phyloP scores from a whole-genome alignment of 2,797 vertebrate genomes.

The Sebastes hubbsi region DNA sequence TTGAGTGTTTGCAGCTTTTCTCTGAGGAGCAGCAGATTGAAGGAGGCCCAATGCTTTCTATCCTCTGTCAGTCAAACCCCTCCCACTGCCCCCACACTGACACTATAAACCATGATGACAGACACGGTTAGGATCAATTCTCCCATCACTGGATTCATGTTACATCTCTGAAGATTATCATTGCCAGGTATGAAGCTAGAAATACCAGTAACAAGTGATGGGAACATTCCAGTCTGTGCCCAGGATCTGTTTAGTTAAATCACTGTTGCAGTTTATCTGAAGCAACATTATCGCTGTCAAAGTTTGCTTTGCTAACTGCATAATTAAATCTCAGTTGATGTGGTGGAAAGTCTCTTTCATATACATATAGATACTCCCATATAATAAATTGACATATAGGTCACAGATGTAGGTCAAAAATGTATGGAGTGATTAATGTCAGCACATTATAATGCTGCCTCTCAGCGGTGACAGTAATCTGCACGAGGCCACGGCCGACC shows the following conservation, averaged over 20 bases:
- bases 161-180: slow-evolving; percentile 10
- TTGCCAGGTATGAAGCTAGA: background rate
- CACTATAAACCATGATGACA: slow-evolving; percentile 6
- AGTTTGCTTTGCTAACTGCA: background rate
- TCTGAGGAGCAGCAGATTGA: slow-evolving; percentile 4
- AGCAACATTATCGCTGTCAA: background rate
- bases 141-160: background rate
- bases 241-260: background rate
- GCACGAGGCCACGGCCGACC: background rate
- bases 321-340: slow-evolving; percentile 3
- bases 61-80: background rate
- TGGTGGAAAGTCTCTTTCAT: background rate
- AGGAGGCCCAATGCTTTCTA: background rate
- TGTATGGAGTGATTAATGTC: slow-evolving; percentile 41
- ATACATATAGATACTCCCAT: background rate
- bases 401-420: slow-evolving; percentile 51
- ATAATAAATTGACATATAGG: slow-evolving; percentile 17
- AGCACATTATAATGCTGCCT: background rate
- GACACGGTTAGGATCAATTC: background rate
- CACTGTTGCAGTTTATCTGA: background rate
- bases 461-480: slow-evolving; percentile 9
- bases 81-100: slow-evolving; percentile 16
- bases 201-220: background rate
- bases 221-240: background rate
- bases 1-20: slow-evolving; percentile 4